Conservation (phyloP, 2,797 vertebrate genomes). For the Leucoraja ocellata region DNA sequence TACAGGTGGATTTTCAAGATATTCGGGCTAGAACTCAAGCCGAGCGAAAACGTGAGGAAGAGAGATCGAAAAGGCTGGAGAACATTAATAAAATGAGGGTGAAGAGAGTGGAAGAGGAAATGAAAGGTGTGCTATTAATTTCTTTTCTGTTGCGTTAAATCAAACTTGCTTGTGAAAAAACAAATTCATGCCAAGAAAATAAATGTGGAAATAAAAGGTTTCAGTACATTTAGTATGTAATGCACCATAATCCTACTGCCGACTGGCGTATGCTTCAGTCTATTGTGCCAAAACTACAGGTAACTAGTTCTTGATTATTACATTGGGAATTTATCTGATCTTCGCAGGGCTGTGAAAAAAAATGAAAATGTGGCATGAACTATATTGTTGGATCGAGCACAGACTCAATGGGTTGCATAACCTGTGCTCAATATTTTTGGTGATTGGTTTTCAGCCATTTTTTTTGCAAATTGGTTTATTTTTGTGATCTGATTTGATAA, state of each 20-base stretch:
- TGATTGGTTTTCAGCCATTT: neutral
- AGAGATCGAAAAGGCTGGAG: constrained; percentile 69
- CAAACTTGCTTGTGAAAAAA: too few species aligned
- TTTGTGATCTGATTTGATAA: neutral
- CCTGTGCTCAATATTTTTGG: too few species aligned
- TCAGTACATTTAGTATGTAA: neutral
- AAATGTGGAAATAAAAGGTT: too few species aligned
- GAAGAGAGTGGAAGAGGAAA: constrained; percentile 67
- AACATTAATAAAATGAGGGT: constrained; percentile 72
- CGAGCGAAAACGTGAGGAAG: constrained; percentile 74
- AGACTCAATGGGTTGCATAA: too few species aligned
- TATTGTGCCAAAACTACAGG: neutral
- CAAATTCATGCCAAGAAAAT: too few species aligned
- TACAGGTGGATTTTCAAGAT: constrained; percentile 86
- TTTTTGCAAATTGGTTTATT: neutral
- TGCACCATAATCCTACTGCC: neutral
- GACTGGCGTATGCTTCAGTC: too few species aligned
- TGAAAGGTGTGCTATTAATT: constrained; percentile 65
- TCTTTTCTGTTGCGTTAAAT: neutral
- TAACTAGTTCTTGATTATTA: neutral
- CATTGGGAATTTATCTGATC: neutral
- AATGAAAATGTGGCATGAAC: too few species aligned
- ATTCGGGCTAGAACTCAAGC: constrained; percentile 64
- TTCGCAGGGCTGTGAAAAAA: too few species aligned
- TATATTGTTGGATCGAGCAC: too few species aligned